Base-by-base conservation (phyloP, 37 sponge, comb jelly and placozoan species). In the Chondrilla cf. caribensis region DNA sequence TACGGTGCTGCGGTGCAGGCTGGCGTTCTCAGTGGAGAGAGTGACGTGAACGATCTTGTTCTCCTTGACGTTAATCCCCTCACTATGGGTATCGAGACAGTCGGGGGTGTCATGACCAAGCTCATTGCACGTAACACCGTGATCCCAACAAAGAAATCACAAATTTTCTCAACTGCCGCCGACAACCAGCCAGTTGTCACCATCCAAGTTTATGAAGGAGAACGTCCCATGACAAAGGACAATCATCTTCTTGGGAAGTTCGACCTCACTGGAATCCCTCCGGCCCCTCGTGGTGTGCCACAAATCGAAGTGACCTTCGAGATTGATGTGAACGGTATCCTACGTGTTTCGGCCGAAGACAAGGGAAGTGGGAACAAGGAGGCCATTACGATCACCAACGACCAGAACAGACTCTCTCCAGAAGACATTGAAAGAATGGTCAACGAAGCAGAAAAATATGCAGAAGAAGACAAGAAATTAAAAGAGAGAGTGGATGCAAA, bases 61-160 rank as follows among this genome's bases (percentile, higher is more conserved):
- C 90, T 98, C 0, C 85, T 98, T 47, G 99, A 98, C 54, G 99
- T 98, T 58, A 96, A 94, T 68, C 97, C 99, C 17, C 91, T 98
- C 40, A 96, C 99, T 70, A 84, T 98, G 39, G 99, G 99, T 43
- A 98, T 98, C 77, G 99, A 98, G 85, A 98, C 99, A 2, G 97
- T 98, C 39, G 99, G 99, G 9, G 99, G 99, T 24, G 99, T 98
- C 66, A 98, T 98, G 99, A 98, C 97, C 70, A 98, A 94, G 55
- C 91, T 98, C 24, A 95, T 98, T 77, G 80, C 93, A 5, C 77
- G 97, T 14, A 98, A 98, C 82, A 87, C 97, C 37, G 97, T 96
- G 47, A 96, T 98, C 64, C 99, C 99, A 18, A 98, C 99, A 54
- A 98, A 98, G 93, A 98, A 98, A 82, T 89, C 97, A 0, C 99